phyloP scores from a whole-genome alignment of 64 coral and sea anemone genomes.

The Stylophora pistillata region DNA sequence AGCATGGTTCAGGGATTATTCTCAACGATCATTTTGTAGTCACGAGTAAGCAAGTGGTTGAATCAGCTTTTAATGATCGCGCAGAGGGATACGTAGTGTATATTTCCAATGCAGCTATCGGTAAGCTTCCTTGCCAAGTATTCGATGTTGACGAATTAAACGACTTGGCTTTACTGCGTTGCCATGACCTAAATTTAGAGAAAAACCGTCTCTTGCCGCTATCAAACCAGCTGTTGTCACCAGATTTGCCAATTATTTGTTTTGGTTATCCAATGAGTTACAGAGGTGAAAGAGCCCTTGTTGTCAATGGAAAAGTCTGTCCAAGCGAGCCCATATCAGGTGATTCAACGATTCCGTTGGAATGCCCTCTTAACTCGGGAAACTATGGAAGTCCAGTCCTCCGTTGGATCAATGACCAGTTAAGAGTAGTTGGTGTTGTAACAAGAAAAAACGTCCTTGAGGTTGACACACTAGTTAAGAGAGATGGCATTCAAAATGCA shows the following conservation, averaged over 20 bases:
- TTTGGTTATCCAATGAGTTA: constrained; percentile 13
- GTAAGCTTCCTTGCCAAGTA: neutral
- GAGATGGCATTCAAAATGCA: no score
- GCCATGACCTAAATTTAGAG: neutral
- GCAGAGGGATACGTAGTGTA: neutral
- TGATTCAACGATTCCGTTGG: no score
- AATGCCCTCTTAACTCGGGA: no score
- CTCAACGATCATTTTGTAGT: neutral
- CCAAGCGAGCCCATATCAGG: no score
- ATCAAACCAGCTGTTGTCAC: neutral
- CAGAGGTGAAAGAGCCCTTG: no score
- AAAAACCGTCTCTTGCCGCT: neutral
- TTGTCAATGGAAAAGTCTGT: no score
- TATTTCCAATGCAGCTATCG: no score
- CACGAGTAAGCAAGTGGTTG: neutral
- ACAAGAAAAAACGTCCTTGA: no score
- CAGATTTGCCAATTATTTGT: neutral
- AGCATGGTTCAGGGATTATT: constrained; percentile 9
- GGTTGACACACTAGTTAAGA: no score
- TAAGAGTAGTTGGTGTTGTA: no score
- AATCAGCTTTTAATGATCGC: neutral
- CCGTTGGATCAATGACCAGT: no score
- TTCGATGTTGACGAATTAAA: neutral
- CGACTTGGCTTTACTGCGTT: neutral
- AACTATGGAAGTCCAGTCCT: no score